These are phyloP conservation scores for Bufotes viridis DNA, from an alignment of 2,797 vertebrate genomes.

Conservation along the genomic window DNA sequence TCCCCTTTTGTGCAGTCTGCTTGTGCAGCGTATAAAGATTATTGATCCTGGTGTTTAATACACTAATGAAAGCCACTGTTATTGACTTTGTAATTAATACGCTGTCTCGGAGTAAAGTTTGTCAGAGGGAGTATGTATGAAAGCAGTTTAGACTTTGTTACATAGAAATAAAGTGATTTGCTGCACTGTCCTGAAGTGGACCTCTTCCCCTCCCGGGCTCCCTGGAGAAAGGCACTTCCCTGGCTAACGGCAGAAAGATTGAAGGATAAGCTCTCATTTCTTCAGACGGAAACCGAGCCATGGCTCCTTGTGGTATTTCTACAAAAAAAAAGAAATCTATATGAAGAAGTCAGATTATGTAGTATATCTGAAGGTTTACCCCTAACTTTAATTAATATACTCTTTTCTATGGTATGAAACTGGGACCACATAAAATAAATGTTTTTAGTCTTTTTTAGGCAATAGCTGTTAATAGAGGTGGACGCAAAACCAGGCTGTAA, in stretches of 20 bases:
- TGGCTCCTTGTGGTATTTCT: conserved; percentile 53
- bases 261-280: conserved; percentile 40
- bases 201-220: conserved; percentile 19
- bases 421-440: background rate
- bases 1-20: conserved; percentile 64
- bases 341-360: conserved; percentile 12
- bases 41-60: conserved; percentile 81
- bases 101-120: conserved; percentile 79
- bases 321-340: conserved; percentile 42
- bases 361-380: background rate
- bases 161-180: conserved; percentile 44
- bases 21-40: conserved; percentile 78
- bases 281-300: conserved; percentile 28
- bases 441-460: background rate
- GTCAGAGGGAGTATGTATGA: conserved; percentile 66
- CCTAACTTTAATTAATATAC: background rate
- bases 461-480: background rate
- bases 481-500: background rate
- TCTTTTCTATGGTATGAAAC: background rate
- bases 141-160: conserved; percentile 43
- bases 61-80: conserved; percentile 79
- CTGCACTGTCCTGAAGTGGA: conserved; percentile 41
- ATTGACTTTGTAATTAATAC: conserved; percentile 82
- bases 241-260: conserved; percentile 46
- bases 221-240: conserved; percentile 48